These are phyloP conservation scores for Coronaproctus castanopsis DNA, from an alignment of 2,888 invertebrate species.

Conservation along the genomic window DNA sequence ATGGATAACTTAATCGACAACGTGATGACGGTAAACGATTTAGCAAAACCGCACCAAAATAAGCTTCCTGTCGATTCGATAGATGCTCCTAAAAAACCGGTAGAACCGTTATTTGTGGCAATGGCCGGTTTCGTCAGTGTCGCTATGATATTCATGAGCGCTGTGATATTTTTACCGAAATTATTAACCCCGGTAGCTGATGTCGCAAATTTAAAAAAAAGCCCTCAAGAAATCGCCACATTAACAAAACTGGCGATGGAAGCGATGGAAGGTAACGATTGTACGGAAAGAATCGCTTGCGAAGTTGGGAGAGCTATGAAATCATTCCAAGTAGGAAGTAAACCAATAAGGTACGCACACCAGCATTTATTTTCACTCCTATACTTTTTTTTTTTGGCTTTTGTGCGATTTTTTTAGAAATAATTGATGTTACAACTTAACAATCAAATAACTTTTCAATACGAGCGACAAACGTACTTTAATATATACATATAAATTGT, in stretches of 20 bases:
- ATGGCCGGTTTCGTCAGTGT: constrained; percentile 36
- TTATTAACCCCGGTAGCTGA: constrained; percentile 19
- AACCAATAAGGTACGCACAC: constrained; percentile 21
- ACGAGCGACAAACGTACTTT: no score
- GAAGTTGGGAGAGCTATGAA: constrained; percentile 28
- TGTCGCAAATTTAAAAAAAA: constrained; percentile 19
- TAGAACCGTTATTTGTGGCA: constrained; percentile 35
- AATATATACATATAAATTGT: no score
- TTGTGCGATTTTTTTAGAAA: not conserved
- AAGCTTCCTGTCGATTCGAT: no score
- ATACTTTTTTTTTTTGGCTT: not conserved
- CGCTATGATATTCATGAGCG: constrained; percentile 33
- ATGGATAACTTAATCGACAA: not conserved
- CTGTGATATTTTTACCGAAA: constrained; percentile 32
- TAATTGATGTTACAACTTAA: no score
- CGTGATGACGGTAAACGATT: not conserved
- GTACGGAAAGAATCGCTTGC: constrained; percentile 29
- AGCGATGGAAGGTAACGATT: constrained; percentile 29
- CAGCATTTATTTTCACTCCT: no score
- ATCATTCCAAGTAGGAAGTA: constrained; percentile 20
- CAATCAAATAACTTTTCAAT: no score
- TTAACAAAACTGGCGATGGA: constrained; percentile 27
- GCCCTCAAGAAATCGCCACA: constrained; percentile 25
- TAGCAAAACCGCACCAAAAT: not conserved
- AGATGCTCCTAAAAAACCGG: constrained; percentile 7